These are phyloP conservation scores for Linhomoeus sp. DNA, from an alignment of 2,888 invertebrate genomes.

Conservation along the genomic window DNA sequence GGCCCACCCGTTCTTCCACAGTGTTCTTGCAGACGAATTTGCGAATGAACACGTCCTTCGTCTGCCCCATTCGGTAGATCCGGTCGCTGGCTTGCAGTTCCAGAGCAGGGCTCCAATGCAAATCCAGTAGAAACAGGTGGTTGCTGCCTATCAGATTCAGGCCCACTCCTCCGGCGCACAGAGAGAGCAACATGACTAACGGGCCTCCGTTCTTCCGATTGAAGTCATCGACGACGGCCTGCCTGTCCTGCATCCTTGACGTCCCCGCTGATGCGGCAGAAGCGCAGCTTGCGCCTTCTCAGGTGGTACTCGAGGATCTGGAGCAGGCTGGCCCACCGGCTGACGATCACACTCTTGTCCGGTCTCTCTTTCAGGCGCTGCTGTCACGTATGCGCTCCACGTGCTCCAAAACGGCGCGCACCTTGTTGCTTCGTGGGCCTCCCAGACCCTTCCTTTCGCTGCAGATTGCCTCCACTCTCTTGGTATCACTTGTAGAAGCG, in stretches of 20 bases:
- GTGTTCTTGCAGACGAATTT: constrained; percentile 68
- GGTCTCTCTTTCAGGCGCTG: too few relatives aligned
- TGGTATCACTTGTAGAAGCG: too few relatives aligned
- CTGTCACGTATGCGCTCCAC: not conserved
- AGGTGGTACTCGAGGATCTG: constrained; percentile 50
- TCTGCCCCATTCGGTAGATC: constrained; percentile 72
- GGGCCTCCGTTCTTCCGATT: constrained; percentile 43
- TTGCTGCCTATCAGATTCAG: constrained; percentile 77
- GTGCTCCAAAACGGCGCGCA: not conserved
- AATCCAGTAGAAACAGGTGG: constrained; percentile 67
- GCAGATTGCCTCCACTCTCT: too few relatives aligned
- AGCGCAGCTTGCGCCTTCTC: constrained; percentile 14
- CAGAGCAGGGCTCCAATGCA: constrained; percentile 92
- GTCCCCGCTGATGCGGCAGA: constrained; percentile 51
- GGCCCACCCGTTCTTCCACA: constrained; percentile 63
- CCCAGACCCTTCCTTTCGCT: too few relatives aligned
- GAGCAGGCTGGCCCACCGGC: constrained; percentile 74
- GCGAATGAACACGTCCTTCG: constrained; percentile 55
- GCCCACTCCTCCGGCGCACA: constrained; percentile 83
- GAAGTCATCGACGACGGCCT: constrained; percentile 41
- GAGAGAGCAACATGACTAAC: constrained; percentile 51
- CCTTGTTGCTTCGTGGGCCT: too few relatives aligned
- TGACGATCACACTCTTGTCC: constrained; percentile 45
- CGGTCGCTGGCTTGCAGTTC: constrained; percentile 86
- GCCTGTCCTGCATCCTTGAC: constrained; percentile 40